Evolutionary conservation across 2,113 vertebrate species (phyloP).

Genomic region (Stigmatopora argus): DNA sequence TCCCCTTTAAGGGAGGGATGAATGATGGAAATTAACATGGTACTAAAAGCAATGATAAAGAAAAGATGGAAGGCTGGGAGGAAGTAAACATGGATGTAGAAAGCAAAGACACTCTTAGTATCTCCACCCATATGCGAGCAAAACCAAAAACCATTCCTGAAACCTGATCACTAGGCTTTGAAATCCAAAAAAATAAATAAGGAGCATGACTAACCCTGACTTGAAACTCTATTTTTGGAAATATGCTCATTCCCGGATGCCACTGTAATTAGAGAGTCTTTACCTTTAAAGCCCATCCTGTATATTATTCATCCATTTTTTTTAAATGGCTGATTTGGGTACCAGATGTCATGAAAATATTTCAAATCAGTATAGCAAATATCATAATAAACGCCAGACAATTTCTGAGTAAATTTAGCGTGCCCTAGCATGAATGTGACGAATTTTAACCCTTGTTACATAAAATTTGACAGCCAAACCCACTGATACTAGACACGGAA

Average conservation of each 20-base stretch:
- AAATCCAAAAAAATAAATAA: too few relatives aligned
- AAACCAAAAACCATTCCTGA: background rate
- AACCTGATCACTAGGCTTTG: background rate
- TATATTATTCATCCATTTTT: background rate
- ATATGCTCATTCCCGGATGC: too few relatives aligned
- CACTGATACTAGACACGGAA: background rate
- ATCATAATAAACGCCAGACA: background rate
- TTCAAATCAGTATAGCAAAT: too few relatives aligned
- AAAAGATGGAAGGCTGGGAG: background rate
- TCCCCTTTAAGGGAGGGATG: background rate
- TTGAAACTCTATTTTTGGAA: background rate
- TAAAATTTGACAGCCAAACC: background rate
- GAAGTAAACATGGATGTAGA: background rate
- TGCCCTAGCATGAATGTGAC: background rate
- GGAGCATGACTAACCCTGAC: background rate
- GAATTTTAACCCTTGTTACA: background rate
- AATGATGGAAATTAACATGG: background rate
- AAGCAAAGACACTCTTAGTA: background rate
- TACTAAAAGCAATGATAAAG: background rate
- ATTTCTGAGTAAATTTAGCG: background rate
- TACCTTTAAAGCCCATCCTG: background rate
- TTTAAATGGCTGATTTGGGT: background rate
- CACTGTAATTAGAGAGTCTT: too few relatives aligned
- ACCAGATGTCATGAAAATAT: background rate
- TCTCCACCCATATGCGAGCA: background rate